Base-by-base conservation (phyloP, 2,888 invertebrate species). In the Branchellion lobata region DNA sequence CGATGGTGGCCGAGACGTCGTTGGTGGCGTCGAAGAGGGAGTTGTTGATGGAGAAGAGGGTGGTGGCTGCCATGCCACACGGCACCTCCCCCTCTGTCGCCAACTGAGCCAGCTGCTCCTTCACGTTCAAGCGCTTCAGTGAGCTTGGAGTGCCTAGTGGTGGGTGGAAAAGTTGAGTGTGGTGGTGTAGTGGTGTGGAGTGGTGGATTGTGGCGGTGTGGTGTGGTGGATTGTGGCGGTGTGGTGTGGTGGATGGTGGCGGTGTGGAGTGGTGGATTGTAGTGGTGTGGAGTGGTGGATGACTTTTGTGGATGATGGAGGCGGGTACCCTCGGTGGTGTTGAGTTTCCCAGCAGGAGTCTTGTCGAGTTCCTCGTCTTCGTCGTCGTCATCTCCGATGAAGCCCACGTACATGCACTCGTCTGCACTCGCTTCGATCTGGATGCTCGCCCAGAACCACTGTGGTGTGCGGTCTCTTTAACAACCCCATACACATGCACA, bases 361-460 rank as follows among this genome's bases (percentile, higher is more conserved):
- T n/a, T 57, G n/a, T 57, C 14, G 21, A 57, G 21, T 18, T 57
- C 61, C 24, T 40, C 40, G 40, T 57, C 61, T 8, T 57, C 61
- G 18, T 76, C 72, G 31, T 51, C 40, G 36, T 27, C 69, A n/a
- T 29, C 65, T 18, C 40, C 65, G 14, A 47, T 18, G n/a, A 76
- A 79, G 0, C 47, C 84, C 27, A 92, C 90, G 89, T 95, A 95
- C 84, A 95, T 92, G 86, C 92, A 92, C 88, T 96, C 97, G 85
- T 93, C 93, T 81, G 95, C 94, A 85, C 94, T 93, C 83, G 93
- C 93, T 85, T 95, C 95, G 90, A 96, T 95, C 89, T 96, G 96
- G 82, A 97, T 94, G 73, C 96, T 95, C 57, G 94, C 94, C 97
- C 97, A 98, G 89, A 97, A 97, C 97, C 97, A 97, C 89, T 96